Percentiles rank a stretch among this genome's conserved stretches.
These are phyloP conservation scores for Coryphaenoides rupestris DNA, from an alignment of 2,113 vertebrate species.

Conservation along the genomic window DNA sequence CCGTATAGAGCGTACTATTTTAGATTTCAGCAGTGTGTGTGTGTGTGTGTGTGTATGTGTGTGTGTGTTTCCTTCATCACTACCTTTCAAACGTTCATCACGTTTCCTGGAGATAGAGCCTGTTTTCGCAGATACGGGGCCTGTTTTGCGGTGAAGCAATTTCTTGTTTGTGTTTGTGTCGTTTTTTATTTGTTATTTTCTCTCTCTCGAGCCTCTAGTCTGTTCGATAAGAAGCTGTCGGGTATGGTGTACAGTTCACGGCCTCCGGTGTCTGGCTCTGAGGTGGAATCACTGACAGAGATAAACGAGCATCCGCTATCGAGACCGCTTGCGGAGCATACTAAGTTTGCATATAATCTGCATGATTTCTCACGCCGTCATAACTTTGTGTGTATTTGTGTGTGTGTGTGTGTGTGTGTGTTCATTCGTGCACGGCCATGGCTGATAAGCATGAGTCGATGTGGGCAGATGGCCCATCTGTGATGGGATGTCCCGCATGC, in stretches of 20 bases:
- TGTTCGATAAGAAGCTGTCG: too few relatives aligned
- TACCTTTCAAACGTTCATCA: constrained; percentile 22
- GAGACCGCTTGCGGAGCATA: neutral
- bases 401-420: neutral
- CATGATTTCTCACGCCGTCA: too few relatives aligned
- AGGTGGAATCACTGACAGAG: neutral
- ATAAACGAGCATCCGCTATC: neutral
- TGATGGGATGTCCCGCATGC: constrained; percentile 10
- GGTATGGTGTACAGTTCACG: too few relatives aligned
- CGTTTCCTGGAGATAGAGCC: neutral
- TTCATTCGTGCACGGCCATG: too few relatives aligned
- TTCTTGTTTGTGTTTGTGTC: too few relatives aligned
- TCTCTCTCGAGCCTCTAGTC: too few relatives aligned
- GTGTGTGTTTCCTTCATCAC: constrained; percentile 25
- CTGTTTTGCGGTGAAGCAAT: too few relatives aligned
- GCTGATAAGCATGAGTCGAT: constrained; percentile 17
- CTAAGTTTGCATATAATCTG: too few relatives aligned
- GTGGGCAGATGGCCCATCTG: constrained; percentile 36
- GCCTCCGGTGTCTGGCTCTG: too few relatives aligned
- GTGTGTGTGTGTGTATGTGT: too few relatives aligned
- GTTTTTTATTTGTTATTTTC: too few relatives aligned
- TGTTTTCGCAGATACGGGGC: too few relatives aligned
- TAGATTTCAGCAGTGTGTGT: constrained; percentile 3
- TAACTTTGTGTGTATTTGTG: neutral
- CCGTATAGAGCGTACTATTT: neutral